phyloP scores from a whole-genome alignment of 2,888 invertebrate genomes.

The Seira sanloemensis region DNA sequence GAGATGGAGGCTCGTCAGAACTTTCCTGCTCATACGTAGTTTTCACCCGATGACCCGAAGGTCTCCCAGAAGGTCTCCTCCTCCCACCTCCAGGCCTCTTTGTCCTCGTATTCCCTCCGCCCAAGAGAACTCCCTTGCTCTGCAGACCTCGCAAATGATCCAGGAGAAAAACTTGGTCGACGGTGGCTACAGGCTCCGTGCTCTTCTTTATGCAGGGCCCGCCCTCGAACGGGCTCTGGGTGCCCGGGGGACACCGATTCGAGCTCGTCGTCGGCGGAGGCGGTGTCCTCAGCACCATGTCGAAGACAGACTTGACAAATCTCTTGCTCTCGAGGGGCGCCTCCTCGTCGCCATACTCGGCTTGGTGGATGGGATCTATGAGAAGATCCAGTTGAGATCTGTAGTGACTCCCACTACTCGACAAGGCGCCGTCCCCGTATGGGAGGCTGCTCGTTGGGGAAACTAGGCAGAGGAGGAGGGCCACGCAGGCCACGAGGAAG shows the following conservation, averaged over 20 bases:
- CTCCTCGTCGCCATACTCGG: conserved; percentile 55
- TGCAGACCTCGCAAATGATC: conserved; percentile 37
- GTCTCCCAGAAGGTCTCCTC: conserved; percentile 33
- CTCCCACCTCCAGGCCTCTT: not conserved
- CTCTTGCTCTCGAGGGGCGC: conserved; percentile 48
- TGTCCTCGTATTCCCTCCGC: not conserved
- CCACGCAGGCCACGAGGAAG: not conserved
- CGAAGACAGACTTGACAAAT: conserved; percentile 68
- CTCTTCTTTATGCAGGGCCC: conserved; percentile 57
- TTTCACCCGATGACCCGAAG: not conserved
- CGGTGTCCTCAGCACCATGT: conserved; percentile 60
- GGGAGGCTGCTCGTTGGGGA: conserved; percentile 1
- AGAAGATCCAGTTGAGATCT: conserved; percentile 63
- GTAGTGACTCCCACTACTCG: conserved; percentile 38
- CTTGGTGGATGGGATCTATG: conserved; percentile 67
- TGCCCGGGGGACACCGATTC: conserved; percentile 59
- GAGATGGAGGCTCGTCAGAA: not conserved
- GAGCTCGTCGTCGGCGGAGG: conserved; percentile 43
- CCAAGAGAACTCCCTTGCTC: conserved; percentile 13
- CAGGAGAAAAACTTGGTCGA: conserved; percentile 48
- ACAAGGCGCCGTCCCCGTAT: conserved; percentile 24
- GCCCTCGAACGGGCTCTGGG: conserved; percentile 56
- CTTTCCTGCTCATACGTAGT: not conserved
- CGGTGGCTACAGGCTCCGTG: conserved; percentile 36
- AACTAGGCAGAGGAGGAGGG: conserved; percentile 26